These are phyloP conservation scores for Isurus oxyrinchus DNA, from an alignment of 2,113 vertebrate genomes.

Conservation along the genomic window DNA sequence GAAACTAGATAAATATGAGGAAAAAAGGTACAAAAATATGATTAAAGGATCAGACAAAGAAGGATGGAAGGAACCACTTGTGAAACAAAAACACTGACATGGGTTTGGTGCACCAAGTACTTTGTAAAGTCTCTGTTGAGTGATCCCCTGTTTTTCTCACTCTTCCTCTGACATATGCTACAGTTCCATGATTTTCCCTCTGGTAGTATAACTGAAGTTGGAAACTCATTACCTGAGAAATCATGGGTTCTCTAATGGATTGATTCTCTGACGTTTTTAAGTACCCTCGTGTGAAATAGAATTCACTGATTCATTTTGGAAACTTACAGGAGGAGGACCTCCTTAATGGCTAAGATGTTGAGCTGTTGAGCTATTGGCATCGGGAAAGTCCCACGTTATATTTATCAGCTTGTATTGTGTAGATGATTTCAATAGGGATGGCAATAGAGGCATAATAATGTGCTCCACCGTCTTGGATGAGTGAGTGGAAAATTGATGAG, in stretches of 20 bases:
- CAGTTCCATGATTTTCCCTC: neutral
- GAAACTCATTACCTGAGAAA: neutral
- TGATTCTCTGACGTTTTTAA: neutral
- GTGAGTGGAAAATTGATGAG: neutral
- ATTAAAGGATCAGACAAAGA: no score
- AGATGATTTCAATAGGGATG: neutral
- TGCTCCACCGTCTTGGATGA: neutral
- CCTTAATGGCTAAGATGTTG: neutral
- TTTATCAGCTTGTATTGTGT: neutral
- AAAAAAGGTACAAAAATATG: no score
- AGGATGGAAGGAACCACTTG: no score
- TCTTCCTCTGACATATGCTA: neutral
- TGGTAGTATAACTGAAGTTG: neutral
- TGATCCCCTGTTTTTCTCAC: neutral
- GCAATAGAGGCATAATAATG: neutral
- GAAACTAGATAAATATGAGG: no score
- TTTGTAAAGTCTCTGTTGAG: neutral
- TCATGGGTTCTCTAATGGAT: neutral
- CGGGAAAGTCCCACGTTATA: no score
- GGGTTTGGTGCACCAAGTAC: no score
- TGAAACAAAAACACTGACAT: no score
- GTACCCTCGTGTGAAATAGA: neutral
- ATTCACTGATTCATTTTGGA: neutral
- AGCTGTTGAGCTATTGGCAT: neutral
- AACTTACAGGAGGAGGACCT: neutral